Base-by-base conservation (phyloP, 2,888 invertebrate genomes). In the Euplexia lucipara region DNA sequence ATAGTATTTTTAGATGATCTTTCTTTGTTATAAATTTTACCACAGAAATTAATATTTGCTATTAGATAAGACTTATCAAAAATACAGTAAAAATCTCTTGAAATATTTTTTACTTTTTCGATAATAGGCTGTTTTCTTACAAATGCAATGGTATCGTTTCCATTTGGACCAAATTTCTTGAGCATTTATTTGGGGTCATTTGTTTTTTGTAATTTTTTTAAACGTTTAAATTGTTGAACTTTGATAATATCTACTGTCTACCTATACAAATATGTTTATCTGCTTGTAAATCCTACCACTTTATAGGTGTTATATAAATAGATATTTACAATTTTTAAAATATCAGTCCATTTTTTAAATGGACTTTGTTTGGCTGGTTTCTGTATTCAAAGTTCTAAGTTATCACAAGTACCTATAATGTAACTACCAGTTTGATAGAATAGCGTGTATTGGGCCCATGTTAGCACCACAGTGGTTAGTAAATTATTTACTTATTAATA, bases 1-100 rank as follows among this genome's bases (percentile, higher is more conserved):
- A 92, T 89, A 88, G 90, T 94, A 94, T 94, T 95, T 95, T 95
- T 95, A 95, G 94, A 95, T 86, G 88, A 94, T 88, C 92, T 92
- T 94, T 94, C 88, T 93, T 94, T 93, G 89, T 91, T 92, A 89
- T 75, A 87, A 86, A 86, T 84, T 89, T 86, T 92, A 92, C 89
- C 87, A 88, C 90, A 83, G 81, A 86, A 86, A 85, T 84, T 84
- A 80, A 86, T 86, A 86, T 87, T 88, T 86, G 89, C 88, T 90
- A 87, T 84, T 88, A 88, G 83, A 85, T 90, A 91, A 92, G 91
- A 90, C 90, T 92, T 91, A 88, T 64, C 68, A 74, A 74, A 81
- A 81, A 74, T 71, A 78, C 78, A 66, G 71, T 66, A 74, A 78
- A 56, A 56, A 70, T 44, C 69, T 72, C 75, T 66, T 70, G 62